Percentiles rank a stretch among this genome's conserved stretches.
These are phyloP conservation scores for Macrosteles quadrilineatus DNA, from an alignment of 1,140 invertebrate genomes.

Conservation along the genomic window DNA sequence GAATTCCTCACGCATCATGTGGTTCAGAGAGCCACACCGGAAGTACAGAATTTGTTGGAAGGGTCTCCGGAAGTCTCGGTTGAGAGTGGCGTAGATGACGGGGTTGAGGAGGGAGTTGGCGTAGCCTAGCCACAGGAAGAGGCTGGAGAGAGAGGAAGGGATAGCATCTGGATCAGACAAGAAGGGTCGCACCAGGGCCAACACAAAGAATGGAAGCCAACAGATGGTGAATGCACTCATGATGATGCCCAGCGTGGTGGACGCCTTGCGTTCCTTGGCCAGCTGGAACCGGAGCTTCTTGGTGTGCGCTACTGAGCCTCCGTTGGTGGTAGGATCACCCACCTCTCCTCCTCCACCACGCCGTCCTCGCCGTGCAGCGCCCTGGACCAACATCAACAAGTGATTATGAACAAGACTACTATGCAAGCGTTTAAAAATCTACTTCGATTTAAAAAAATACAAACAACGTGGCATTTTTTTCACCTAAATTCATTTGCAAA, in stretches of 20 bases:
- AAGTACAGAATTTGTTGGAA: conserved; percentile 85
- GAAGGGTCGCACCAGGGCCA: conserved; percentile 86
- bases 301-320: conserved; percentile 46
- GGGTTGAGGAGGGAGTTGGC: conserved; percentile 92
- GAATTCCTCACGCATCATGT: conserved; percentile 90
- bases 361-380: conserved; percentile 47
- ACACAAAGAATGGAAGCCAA: conserved; percentile 96
- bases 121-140: conserved; percentile 90
- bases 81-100: conserved; percentile 90
- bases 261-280: conserved; percentile 90
- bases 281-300: conserved; percentile 79
- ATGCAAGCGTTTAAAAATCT: not conserved
- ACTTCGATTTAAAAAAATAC: not conserved
- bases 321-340: conserved; percentile 40
- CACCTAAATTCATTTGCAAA: not conserved
- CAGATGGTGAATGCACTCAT: conserved; percentile 96
- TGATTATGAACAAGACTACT: not conserved
- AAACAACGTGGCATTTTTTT: not conserved
- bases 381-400: conserved; percentile 28
- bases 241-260: conserved; percentile 95
- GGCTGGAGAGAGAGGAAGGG: conserved; percentile 57
- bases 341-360: conserved; percentile 28
- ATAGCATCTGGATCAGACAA: conserved; percentile 62
- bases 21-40: conserved; percentile 82
- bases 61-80: conserved; percentile 89